Evolutionary conservation across 2,113 vertebrate genomes (phyloP).

Genomic region (Sturnus vulgaris): DNA sequence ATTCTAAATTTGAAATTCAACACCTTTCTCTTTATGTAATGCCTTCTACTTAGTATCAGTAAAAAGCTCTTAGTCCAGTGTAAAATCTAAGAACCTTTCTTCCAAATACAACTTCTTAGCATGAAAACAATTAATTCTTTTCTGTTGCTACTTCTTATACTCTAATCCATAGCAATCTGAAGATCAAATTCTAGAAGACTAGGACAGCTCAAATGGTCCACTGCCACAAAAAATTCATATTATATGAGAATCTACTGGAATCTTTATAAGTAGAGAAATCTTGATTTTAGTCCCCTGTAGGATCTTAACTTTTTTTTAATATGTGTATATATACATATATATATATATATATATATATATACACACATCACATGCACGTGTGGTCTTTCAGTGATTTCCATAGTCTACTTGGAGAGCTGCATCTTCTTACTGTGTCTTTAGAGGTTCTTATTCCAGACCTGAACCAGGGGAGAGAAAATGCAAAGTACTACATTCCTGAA

Average conservation of each 20-base stretch:
- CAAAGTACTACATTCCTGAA: background rate
- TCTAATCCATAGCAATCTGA: background rate
- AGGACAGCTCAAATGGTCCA: background rate
- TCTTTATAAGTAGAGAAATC: background rate
- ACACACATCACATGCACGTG: fast-evolving
- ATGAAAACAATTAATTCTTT: background rate
- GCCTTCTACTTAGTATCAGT: background rate
- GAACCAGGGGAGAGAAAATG: background rate
- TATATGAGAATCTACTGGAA: background rate
- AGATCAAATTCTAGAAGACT: background rate
- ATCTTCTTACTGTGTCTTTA: background rate
- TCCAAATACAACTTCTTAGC: background rate
- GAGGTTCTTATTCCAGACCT: background rate
- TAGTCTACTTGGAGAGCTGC: background rate
- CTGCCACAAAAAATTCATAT: background rate
- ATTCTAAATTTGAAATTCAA: background rate
- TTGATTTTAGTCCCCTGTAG: background rate
- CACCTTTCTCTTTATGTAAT: background rate
- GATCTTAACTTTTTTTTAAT: background rate
- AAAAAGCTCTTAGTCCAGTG: background rate
- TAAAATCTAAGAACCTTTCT: background rate
- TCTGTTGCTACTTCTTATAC: background rate
- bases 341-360: fast-evolving
- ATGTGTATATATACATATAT: background rate
- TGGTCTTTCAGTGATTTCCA: background rate